phyloP scores from a whole-genome alignment of 2,888 invertebrate genomes.

The Phengaris arion region DNA sequence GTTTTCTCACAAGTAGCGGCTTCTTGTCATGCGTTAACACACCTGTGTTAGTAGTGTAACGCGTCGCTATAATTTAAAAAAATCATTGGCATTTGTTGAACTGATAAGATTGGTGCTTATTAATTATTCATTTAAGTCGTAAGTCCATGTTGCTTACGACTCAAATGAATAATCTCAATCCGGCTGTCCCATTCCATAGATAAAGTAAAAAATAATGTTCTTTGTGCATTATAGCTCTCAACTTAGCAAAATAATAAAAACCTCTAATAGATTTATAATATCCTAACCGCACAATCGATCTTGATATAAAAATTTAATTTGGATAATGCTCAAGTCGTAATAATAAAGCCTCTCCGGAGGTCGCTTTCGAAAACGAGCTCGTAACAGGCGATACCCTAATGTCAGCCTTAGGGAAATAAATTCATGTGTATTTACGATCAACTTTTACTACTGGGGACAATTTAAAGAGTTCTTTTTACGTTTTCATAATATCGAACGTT shows the following conservation, averaged over 20 bases:
- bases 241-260: background rate
- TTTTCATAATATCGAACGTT: slow-evolving; percentile 3
- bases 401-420: slow-evolving; percentile 5
- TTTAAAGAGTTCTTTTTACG: background rate
- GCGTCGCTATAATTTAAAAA: no score
- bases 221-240: background rate
- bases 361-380: background rate
- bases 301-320: slow-evolving; percentile 9
- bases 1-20: no score
- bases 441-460: background rate
- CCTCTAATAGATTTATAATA: slow-evolving; percentile 15
- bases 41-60: no score
- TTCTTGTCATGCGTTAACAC: no score
- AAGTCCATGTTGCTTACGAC: no score
- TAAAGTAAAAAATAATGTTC: background rate
- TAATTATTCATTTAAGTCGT: no score
- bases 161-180: no score
- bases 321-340: slow-evolving; percentile 2
- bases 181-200: no score
- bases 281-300: background rate
- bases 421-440: slow-evolving; percentile 1
- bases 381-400: background rate
- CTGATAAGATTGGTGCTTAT: no score
- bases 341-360: background rate
- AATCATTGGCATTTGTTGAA: no score